Evolutionary conservation across 2,113 vertebrate species (phyloP), one percentile per base, ranked within the genome.

Genomic region (Condylura cristata): DNA sequence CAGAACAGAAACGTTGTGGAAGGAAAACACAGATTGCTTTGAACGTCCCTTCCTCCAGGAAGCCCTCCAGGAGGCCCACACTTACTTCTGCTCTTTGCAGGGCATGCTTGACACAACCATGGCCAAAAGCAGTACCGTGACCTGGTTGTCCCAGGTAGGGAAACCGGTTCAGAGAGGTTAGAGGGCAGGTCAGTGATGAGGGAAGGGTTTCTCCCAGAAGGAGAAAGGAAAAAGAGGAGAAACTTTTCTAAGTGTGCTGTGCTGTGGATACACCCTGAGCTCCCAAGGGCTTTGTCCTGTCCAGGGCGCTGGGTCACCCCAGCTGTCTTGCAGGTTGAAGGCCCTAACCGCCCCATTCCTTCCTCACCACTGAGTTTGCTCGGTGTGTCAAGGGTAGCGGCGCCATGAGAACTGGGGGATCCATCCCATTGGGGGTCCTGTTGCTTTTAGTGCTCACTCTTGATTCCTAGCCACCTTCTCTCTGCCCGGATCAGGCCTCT

Each of bases 331-430:
- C 8, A n/a, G 39, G 24, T 51, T 5, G 81, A 44, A 5, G n/a
- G 30, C 17, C 12, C 71, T 32, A 0, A 24, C 48, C 5, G 8
- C 37, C n/a, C 8, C 0, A 7, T 16, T 4, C 34, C 11, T 0
- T 16, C 58, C 72, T 8, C 20, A 5, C 7, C 8, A 30, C 6
- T 0, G 14, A 12, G 51, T 28, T 24, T 16, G 12, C 51, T 65
- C 12, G 56, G 87, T 80, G 56, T 6, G 32, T 7, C 18, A 7
- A 0, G 66, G 70, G 20, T 56, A 3, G 8, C 3, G 0, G 11
- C 30, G 16, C 0, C 0, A 32, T 4, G 26, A 66, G 41, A 24
- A 32, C 11, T 0, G 5, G 22, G n/a, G 20, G 26, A 18, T 10
- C 51, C n/a, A 32, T 17, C 66, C 13, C 70, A 4, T 3, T 32